phyloP scores from a whole-genome alignment of 2,888 invertebrate species.

The Hypolimnas misippus region DNA sequence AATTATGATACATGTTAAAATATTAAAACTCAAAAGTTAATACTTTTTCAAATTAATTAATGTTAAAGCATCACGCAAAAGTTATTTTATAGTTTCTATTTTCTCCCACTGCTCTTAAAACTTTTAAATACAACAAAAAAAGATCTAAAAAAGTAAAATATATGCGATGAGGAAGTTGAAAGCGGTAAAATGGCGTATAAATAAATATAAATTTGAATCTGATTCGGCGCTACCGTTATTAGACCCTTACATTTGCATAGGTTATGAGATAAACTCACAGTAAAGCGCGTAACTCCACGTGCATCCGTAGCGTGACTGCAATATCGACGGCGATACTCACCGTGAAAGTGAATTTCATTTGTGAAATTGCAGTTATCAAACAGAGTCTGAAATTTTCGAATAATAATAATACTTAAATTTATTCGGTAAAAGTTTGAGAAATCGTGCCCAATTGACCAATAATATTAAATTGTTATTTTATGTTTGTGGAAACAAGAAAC shows the following conservation, averaged over 20 bases:
- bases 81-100: neutral
- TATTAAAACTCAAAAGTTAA: too few species aligned
- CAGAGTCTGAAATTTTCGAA: slow-evolving; percentile 9
- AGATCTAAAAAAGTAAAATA: neutral
- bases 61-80: too few species aligned
- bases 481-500: too few species aligned
- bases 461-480: neutral
- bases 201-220: neutral
- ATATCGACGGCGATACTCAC: slow-evolving; percentile 46
- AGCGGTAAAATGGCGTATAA: neutral
- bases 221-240: neutral
- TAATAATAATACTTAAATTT: slow-evolving; percentile 13
- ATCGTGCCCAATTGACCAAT: neutral
- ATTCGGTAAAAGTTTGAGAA: slow-evolving; percentile 24
- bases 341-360: slow-evolving; percentile 59
- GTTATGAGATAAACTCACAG: slow-evolving; percentile 23
- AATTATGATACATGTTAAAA: neutral
- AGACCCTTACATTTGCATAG: slow-evolving; percentile 17
- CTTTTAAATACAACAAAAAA: neutral
- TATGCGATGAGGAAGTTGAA: slow-evolving; percentile 1
- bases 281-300: slow-evolving; percentile 31
- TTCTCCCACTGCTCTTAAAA: neutral
- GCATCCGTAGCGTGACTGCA: slow-evolving; percentile 54
- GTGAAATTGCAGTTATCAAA: slow-evolving; percentile 25
- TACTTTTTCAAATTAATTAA: neutral